These are phyloP conservation scores for Fukomys damarensis DNA, from an alignment of 2,113 vertebrate species.

Conservation along the genomic window DNA sequence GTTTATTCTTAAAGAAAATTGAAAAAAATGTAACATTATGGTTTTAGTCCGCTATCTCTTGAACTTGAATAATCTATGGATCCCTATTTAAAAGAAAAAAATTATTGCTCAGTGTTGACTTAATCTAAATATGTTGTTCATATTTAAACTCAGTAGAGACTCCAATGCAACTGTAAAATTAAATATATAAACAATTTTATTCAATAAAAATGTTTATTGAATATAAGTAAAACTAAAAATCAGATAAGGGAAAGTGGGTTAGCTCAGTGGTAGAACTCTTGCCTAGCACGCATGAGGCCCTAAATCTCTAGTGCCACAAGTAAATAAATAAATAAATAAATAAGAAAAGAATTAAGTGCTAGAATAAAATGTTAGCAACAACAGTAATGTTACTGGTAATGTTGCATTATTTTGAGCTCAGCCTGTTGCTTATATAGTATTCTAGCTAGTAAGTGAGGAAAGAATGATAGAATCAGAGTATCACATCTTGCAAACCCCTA, in stretches of 20 bases:
- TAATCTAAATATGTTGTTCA: constrained; percentile 3
- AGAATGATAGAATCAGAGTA: neutral
- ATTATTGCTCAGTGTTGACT: neutral
- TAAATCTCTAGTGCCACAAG: neutral
- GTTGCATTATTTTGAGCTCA: neutral
- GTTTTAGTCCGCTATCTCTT: neutral
- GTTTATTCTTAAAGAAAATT: neutral
- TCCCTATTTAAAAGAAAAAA: neutral
- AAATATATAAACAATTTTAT: neutral
- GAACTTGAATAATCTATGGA: neutral
- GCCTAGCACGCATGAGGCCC: neutral
- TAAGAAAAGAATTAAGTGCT: neutral
- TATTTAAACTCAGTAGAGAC: constrained; percentile 9
- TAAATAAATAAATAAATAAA: neutral
- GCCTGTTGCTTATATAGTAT: neutral
- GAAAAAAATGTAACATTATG: neutral
- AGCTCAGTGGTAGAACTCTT: neutral
- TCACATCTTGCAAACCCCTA: neutral
- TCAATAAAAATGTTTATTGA: constrained; percentile 1
- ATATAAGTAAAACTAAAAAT: constrained; percentile 19
- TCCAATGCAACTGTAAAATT: neutral
- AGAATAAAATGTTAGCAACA: neutral
- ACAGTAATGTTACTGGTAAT: neutral
- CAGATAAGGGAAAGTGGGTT: neutral
- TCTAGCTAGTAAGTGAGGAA: neutral